A percentile compares a stretch with the other conserved stretches of the same genome.
These are phyloP conservation scores for Orthonychiurus folsomi DNA, from an alignment of 2,888 invertebrate species.

Conservation along the genomic window DNA sequence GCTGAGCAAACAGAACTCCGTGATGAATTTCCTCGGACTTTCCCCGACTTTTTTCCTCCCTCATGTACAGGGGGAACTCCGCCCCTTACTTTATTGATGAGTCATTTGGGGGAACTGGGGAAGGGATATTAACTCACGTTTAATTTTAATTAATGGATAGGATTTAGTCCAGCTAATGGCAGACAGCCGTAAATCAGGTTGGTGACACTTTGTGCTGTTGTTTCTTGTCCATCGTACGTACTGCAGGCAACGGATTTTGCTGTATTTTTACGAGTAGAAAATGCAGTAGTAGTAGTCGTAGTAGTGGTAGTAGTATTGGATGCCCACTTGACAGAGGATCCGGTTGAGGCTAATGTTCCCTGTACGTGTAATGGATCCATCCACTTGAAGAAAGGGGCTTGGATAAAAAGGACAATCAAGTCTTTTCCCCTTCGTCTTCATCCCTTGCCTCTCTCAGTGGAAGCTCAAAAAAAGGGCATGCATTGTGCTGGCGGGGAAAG, in stretches of 20 bases:
- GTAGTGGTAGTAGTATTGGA: too few species aligned
- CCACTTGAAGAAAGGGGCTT: not conserved
- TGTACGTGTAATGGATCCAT: conserved; percentile 1
- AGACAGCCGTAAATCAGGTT: conserved; percentile 24
- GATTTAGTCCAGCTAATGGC: conserved; percentile 2
- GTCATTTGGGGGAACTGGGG: conserved; percentile 17
- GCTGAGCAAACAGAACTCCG: too few species aligned
- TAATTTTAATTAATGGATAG: conserved; percentile 32
- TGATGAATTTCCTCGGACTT: not conserved
- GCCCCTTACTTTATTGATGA: conserved; percentile 22
- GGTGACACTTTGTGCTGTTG: not conserved
- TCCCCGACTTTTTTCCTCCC: not conserved
- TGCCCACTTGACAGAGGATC: too few species aligned
- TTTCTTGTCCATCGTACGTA: not conserved
- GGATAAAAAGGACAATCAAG: not conserved
- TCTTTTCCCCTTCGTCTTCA: too few species aligned
- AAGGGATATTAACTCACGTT: conserved; percentile 28
- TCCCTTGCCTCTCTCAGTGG: not conserved
- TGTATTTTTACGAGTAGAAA: not conserved
- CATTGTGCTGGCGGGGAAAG: not conserved
- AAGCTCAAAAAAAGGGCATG: conserved; percentile 5
- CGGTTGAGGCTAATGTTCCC: conserved; percentile 18
- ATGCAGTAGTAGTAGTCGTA: too few species aligned
- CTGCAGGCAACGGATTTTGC: not conserved
- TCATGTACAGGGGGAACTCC: not conserved